Percentiles rank a stretch among this genome's conserved stretches.
Evolutionary conservation across 2,113 vertebrate genomes (phyloP).

Genomic region (Cyanistes caeruleus): DNA sequence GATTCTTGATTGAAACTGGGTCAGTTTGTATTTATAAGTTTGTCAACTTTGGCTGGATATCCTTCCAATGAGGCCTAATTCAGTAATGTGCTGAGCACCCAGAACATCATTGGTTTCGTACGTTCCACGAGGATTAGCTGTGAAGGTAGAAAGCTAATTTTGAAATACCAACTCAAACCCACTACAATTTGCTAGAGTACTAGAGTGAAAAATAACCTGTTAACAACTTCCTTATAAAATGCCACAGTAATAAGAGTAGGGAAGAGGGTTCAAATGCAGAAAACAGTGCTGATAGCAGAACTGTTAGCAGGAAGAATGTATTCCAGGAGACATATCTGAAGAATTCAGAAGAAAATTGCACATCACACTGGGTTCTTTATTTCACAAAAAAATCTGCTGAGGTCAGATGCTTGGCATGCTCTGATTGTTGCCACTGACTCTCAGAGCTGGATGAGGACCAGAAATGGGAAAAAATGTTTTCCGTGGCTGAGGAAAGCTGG

Average conservation of each 20-base stretch:
- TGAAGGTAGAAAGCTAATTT: background rate
- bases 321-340: background rate
- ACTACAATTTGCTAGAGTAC: background rate
- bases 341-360: background rate
- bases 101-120: background rate
- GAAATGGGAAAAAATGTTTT: background rate
- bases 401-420: background rate
- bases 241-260: background rate
- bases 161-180: background rate
- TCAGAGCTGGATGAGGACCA: background rate
- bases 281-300: background rate
- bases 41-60: background rate
- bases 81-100: background rate
- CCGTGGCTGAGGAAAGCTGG: background rate
- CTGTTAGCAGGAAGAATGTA: background rate
- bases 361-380: background rate
- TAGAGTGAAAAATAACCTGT: background rate
- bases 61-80: background rate
- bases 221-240: background rate
- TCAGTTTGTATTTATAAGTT: background rate
- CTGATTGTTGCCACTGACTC: background rate
- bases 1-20: background rate
- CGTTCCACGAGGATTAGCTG: accelerated
- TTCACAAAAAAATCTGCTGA: slow-evolving; percentile 2
- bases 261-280: background rate